Evolutionary conservation across 2,113 vertebrate genomes (phyloP), one percentile per base, ranked within the genome.

Genomic region (Ophiodon elongatus): DNA sequence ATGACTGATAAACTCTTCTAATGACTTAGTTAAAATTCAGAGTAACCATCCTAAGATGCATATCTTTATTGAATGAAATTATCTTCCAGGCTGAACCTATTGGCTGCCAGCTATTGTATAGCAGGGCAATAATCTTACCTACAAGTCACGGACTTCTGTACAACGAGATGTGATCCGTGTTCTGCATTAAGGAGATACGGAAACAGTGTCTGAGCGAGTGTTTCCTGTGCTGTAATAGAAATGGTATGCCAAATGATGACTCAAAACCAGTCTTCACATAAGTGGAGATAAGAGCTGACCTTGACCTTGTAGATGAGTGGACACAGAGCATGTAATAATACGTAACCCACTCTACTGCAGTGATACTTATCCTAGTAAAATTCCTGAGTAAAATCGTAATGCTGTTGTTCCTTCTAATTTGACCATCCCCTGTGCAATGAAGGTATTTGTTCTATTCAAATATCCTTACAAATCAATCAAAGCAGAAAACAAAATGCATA

Each of bases 21-120:
- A 67, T 35, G 57, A 75, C 21, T 71, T 45, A 43, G 59, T n/a
- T n/a, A n/a, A n/a, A 50, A 37, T 60, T 73, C 19, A 83, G n/a
- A 74, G 25, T 8, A 27, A 47, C 52, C 29, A 67, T 56, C 64
- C 15, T 72, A 6, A 63, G 43, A 85, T 82, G 57, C 54, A 75
- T 50, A 59, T 78, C 78, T 86, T 68, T 60, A 65, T 67, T 54
- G 33, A 43, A 70, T 76, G 33, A 33, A 66, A 23, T 57, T 4
- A 47, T 71, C 63, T 47, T 37, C 29, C 57, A 35, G 35, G 52
- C 37, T 72, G 35, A 85, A 82, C 47, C 66, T 65, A 76, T 87
- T 72, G 82, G 81, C 45, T 29, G 52, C 4, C 43, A 66, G 75
- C 29, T 72, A 72, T 76, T 83, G 47, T 73, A 52, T 37, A 29